phyloP scores from a whole-genome alignment of 2,797 vertebrate genomes.

The Gymnoscopelus microlampas region DNA sequence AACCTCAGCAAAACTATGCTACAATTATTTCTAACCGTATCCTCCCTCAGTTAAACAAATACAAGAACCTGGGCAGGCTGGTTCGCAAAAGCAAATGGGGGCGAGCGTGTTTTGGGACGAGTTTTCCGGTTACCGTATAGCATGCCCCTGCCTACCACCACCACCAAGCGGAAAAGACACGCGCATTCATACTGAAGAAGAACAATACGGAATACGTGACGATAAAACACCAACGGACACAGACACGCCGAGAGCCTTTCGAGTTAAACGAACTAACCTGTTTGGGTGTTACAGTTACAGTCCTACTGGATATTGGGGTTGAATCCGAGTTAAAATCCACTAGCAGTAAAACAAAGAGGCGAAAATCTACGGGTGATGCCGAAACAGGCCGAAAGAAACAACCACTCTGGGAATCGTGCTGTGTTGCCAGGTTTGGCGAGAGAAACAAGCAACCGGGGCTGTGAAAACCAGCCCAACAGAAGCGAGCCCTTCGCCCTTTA shows the following conservation, averaged over 20 bases:
- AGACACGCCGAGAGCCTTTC: constrained; percentile 17
- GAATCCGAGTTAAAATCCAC: constrained; percentile 87
- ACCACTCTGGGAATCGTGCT: constrained; percentile 67
- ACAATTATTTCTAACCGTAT: too few relatives aligned
- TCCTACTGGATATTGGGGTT: constrained; percentile 76
- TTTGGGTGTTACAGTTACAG: constrained; percentile 62
- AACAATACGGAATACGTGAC: constrained; percentile 60
- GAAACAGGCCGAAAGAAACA: constrained; percentile 90
- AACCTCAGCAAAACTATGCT: too few relatives aligned
- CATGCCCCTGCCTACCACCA: constrained; percentile 62
- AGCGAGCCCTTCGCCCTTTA: too few relatives aligned
- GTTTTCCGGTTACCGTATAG: constrained; percentile 55
- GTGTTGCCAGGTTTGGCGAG: constrained; percentile 54
- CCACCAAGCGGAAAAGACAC: constrained; percentile 74
- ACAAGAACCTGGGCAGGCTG: too few relatives aligned
- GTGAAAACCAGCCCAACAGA: too few relatives aligned
- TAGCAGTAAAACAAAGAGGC: constrained; percentile 98
- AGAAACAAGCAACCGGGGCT: too few relatives aligned
- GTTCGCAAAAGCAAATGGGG: too few relatives aligned
- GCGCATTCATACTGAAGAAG: constrained; percentile 61
- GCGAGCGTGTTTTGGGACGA: too few relatives aligned
- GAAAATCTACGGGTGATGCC: constrained; percentile 94
- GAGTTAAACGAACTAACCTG: constrained; percentile 78
- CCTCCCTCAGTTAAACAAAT: too few relatives aligned
- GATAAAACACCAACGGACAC: constrained; percentile 43